Conservation (phyloP, 2,888 invertebrate genomes). For the Eretmocerus hayati region DNA sequence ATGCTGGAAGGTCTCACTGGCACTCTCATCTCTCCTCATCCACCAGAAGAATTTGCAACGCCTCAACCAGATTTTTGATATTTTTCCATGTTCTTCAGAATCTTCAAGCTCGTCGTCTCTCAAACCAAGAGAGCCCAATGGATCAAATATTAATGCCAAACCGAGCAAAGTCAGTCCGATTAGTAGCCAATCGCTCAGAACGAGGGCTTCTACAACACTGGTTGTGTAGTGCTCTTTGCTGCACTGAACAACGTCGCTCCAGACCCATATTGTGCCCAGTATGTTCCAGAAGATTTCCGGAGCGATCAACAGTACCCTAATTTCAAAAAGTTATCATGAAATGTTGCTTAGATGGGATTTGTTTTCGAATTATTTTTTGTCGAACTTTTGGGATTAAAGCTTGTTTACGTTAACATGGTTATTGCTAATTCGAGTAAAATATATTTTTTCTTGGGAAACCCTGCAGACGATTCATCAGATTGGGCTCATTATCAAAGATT, state of each 20-base stretch:
- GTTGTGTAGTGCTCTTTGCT: slow-evolving; percentile 62
- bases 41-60: slow-evolving; percentile 69
- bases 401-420: no score
- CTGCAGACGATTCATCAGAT: no score
- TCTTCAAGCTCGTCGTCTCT: slow-evolving; percentile 45
- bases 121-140: slow-evolving; percentile 53
- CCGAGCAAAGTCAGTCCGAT: slow-evolving; percentile 68
- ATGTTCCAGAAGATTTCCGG: slow-evolving; percentile 75
- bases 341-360: no score
- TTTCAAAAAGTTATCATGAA: no score
- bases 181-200: slow-evolving; percentile 76
- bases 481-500: no score
- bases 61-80: slow-evolving; percentile 67
- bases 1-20: slow-evolving; percentile 72
- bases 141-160: slow-evolving; percentile 74
- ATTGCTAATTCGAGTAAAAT: no score
- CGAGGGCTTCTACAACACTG: slow-evolving; percentile 67
- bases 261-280: slow-evolving; percentile 77
- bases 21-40: slow-evolving; percentile 65
- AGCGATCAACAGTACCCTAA: slow-evolving; percentile 65
- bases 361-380: no score
- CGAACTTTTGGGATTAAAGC: no score
- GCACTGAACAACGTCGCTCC: slow-evolving; percentile 63
- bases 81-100: slow-evolving; percentile 61
- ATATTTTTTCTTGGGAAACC: no score